Base-by-base conservation (phyloP, 1,140 invertebrate genomes). In the Drosophila tristis region DNA sequence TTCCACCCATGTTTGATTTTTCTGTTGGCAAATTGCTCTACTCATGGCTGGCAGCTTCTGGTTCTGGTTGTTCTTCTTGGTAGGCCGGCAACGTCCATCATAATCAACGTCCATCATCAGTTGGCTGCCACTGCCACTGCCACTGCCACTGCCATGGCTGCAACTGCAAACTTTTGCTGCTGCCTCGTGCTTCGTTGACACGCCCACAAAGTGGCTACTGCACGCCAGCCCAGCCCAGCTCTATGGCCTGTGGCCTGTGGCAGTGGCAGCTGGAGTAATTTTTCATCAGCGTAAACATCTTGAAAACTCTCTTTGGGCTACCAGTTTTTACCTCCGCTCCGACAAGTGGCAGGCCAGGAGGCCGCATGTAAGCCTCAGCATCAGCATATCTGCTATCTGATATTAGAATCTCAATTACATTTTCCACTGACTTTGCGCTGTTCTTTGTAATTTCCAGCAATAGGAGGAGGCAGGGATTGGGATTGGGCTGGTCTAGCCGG, bases 51-150 rank as follows among this genome's bases (percentile, higher is more conserved):
- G 51, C 20, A 26, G 64, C 64, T 68, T 68, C 65, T 70, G 67
- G 48, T 58, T 63, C 61, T 55, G 45, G 50, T 25, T 45, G 77
- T 49, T 45, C 68, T 63, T 74, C 61, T 74, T 68, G 73, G 74
- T 61, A 70, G 80, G 65, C 81, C 62, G 63, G 63, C 66, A 76
- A 89, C 79, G 84, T 89, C 84, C 84, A 89, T 89, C 84, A 87
- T 87, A 87, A 87, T 87, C 84, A 87, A 87, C 84, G 84, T 87
- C 79, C 84, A 87, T 87, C 84, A 89, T 89, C 84, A 84, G 76
- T 77, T 89, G 75, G 66, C 82, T 78, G 84, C 70, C 78, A 79
- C 78, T 74, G 76, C 70, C 78, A 79, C 78, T 74, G 76, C 70
- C 78, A 79, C 78, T 74, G 76, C 67, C 73, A 77, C 77, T 51